A percentile compares a stretch with the other conserved stretches of the same genome.
phyloP scores from a whole-genome alignment of 2,797 vertebrate genomes.

The Todus mexicanus region DNA sequence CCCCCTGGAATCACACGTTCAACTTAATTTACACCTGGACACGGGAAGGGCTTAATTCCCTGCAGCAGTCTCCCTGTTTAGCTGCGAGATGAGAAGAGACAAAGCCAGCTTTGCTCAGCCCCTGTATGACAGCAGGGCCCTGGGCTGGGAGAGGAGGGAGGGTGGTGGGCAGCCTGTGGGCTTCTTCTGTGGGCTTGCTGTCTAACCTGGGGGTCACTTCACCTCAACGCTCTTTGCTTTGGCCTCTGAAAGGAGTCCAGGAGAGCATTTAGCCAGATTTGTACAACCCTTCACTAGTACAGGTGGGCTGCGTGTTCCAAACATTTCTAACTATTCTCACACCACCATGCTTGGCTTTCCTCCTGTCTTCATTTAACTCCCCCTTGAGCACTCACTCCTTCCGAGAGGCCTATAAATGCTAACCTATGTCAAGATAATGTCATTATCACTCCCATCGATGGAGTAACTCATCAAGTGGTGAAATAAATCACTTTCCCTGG shows the following conservation, averaged over 20 bases:
- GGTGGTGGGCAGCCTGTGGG: not conserved
- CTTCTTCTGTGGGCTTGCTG: not conserved
- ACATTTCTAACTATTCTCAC: not conserved
- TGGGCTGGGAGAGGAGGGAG: not conserved
- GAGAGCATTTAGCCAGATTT: not conserved
- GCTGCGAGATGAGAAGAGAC: not conserved
- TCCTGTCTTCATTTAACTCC: conserved; percentile 20
- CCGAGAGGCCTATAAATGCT: conserved; percentile 38
- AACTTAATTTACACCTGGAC: not conserved
- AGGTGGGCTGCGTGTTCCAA: not conserved
- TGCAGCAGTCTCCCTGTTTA: not conserved
- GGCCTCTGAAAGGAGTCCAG: not conserved
- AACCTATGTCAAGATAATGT: conserved; percentile 58
- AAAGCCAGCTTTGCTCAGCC: not conserved
- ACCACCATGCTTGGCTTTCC: not conserved
- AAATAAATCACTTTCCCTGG: conserved; percentile 57
- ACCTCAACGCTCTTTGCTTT: not conserved
- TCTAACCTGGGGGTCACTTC: not conserved
- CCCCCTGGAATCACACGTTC: not conserved
- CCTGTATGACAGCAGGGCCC: rapidly evolving
- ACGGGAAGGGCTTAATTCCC: not conserved
- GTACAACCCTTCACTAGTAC: not conserved
- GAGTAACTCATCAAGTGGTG: conserved; percentile 50
- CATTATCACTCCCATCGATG: conserved; percentile 27
- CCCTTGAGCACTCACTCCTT: not conserved